phyloP scores from a whole-genome alignment of 2,888 invertebrate genomes.

The Amitus sp. region DNA sequence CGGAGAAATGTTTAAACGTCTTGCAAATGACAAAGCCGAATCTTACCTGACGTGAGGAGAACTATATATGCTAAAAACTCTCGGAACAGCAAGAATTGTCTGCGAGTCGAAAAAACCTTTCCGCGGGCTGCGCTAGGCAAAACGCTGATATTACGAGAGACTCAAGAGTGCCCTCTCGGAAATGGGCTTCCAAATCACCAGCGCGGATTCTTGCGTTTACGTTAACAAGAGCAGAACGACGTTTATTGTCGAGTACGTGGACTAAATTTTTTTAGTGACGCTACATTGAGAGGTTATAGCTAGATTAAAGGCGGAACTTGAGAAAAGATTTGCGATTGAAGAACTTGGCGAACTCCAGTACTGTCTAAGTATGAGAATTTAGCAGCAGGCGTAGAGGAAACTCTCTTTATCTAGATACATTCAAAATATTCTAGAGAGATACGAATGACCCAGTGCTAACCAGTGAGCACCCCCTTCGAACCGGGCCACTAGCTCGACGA shows the following conservation, averaged over 20 bases:
- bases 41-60: neutral
- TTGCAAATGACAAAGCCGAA: conserved; percentile 4
- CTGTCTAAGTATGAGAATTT: conserved; percentile 42
- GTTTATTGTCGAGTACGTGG: conserved; percentile 23
- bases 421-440: conserved; percentile 26
- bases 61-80: neutral
- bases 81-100: neutral
- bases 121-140: conserved; percentile 2
- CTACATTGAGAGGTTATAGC: too few relatives aligned
- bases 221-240: conserved; percentile 2
- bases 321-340: conserved; percentile 28
- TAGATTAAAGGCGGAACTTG: neutral
- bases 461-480: conserved; percentile 26
- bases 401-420: conserved; percentile 27
- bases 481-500: neutral
- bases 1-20: conserved; percentile 8
- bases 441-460: conserved; percentile 33
- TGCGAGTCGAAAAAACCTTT: conserved; percentile 5
- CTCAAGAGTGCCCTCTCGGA: neutral
- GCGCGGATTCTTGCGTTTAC: conserved; percentile 18
- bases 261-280: conserved; percentile 21
- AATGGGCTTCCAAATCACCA: neutral
- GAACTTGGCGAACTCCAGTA: conserved; percentile 30
- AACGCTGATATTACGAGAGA: neutral
- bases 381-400: neutral